phyloP scores from a whole-genome alignment of 2,113 vertebrate genomes.

The Anolis carolinensis region DNA sequence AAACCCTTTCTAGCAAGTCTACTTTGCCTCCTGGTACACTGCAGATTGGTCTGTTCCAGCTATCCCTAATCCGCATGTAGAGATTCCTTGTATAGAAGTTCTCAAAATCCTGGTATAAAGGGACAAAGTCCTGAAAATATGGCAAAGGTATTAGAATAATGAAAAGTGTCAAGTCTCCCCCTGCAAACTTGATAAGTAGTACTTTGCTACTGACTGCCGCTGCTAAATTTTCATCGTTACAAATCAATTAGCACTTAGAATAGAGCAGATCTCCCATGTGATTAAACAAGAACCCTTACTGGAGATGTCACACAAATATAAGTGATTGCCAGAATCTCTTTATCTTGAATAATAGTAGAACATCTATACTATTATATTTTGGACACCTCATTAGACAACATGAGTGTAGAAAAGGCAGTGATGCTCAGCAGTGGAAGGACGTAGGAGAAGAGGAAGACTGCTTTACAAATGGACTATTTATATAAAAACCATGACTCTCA shows the following conservation, averaged over 20 bases:
- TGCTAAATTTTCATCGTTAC: background rate
- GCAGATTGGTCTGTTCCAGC: constrained; percentile 95
- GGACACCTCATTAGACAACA: too few relatives aligned
- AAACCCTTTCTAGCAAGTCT: constrained; percentile 88
- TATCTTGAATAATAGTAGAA: background rate
- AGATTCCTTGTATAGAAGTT: constrained; percentile 97
- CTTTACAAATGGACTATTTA: too few relatives aligned
- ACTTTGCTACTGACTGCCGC: background rate
- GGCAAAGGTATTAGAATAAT: constrained; percentile 32
- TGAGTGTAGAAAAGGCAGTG: too few relatives aligned
- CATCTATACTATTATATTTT: background rate
- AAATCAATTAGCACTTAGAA: background rate
- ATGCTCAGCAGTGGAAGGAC: too few relatives aligned
- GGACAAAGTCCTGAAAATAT: constrained; percentile 90
- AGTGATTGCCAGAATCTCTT: too few relatives aligned
- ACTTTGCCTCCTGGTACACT: constrained; percentile 92
- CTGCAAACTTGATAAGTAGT: background rate
- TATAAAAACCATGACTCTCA: too few relatives aligned
- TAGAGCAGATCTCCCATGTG: background rate
- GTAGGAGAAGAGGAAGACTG: too few relatives aligned
- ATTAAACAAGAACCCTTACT: background rate
- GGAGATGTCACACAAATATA: background rate
- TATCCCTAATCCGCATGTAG: constrained; percentile 96
- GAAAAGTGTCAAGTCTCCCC: background rate
- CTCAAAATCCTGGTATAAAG: constrained; percentile 97